These are phyloP conservation scores for Physeter macrocephalus DNA, from an alignment of 2,113 vertebrate genomes.

Conservation along the genomic window DNA sequence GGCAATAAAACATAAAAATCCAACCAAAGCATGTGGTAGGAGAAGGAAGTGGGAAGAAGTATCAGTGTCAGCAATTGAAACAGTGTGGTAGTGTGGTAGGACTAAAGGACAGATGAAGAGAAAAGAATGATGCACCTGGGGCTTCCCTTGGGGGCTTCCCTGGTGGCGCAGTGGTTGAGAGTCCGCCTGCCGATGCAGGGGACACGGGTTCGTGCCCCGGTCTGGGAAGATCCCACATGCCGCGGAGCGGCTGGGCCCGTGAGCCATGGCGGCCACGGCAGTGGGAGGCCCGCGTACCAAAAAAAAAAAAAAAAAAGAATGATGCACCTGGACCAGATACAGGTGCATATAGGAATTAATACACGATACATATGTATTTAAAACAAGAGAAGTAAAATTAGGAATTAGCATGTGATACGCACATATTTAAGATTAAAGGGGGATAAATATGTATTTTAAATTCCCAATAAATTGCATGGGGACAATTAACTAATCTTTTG, in stretches of 20 bases:
- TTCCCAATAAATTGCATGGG: neutral
- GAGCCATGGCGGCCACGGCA: too few species aligned
- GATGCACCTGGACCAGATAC: neutral
- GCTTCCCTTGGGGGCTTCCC: too few species aligned
- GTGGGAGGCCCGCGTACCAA: too few species aligned
- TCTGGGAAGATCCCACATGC: too few species aligned
- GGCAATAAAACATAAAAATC: neutral
- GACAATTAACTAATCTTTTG: neutral
- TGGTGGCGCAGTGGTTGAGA: too few species aligned
- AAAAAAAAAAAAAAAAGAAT: too few species aligned
- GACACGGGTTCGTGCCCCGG: too few species aligned
- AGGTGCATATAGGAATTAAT: neutral
- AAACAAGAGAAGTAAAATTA: neutral
- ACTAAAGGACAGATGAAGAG: neutral
- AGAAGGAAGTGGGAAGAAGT: neutral
- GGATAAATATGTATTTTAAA: neutral
- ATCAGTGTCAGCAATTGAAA: neutral
- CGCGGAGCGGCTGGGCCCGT: too few species aligned
- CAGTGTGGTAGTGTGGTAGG: neutral
- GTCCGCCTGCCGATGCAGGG: too few species aligned
- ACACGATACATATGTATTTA: neutral
- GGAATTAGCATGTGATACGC: neutral
- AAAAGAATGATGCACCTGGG: neutral
- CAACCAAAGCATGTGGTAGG: neutral
- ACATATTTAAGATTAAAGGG: neutral